Conservation (phyloP, 2,113 vertebrate genomes). For the Aramus guarauna region DNA sequence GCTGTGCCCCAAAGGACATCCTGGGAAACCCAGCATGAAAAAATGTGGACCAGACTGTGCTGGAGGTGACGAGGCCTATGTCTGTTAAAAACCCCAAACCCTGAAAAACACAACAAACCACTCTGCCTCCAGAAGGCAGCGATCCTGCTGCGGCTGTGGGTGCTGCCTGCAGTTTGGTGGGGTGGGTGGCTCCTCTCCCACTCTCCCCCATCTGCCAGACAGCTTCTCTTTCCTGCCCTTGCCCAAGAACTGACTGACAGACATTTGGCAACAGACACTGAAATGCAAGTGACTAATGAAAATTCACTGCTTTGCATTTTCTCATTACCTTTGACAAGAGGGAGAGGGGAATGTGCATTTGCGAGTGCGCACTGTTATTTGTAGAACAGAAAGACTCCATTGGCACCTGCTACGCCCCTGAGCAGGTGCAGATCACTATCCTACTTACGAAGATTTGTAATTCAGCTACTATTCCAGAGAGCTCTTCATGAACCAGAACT, state of each 20-base stretch:
- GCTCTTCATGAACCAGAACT: background rate
- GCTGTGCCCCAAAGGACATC: accelerated
- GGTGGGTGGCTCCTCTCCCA: background rate
- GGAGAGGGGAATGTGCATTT: background rate
- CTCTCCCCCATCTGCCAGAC: background rate
- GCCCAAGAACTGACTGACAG: background rate
- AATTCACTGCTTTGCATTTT: background rate
- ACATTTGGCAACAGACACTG: background rate
- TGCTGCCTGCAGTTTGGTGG: background rate
- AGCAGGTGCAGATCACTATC: conserved; percentile 9
- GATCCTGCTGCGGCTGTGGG: background rate
- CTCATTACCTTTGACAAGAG: background rate
- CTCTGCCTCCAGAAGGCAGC: background rate
- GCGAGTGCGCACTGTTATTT: background rate
- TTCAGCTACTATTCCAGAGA: conserved; percentile 3
- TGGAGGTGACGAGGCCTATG: background rate
- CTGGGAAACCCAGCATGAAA: background rate
- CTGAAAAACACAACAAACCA: background rate
- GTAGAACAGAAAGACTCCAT: background rate
- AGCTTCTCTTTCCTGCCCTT: background rate
- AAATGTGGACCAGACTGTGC: background rate
- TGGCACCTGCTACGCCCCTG: background rate
- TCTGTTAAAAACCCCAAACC: background rate
- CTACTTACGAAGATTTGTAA: background rate
- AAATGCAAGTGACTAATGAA: background rate